Base-by-base conservation (phyloP, 53 echinoderm and acorn worm species). In the Apostichopus leukothele region DNA sequence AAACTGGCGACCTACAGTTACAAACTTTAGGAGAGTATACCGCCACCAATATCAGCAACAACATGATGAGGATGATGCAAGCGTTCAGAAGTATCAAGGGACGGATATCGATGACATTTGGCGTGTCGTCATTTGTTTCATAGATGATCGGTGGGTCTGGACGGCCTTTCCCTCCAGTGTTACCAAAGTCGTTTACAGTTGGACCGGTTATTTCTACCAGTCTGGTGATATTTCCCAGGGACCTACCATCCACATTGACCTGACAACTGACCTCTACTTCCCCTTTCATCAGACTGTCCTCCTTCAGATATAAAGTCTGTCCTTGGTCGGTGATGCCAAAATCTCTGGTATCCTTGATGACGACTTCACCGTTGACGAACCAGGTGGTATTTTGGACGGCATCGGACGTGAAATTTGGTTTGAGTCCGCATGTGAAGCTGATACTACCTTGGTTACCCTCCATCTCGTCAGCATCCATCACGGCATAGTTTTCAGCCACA, bases 21-120 rank as follows among this genome's bases (percentile, higher is more conserved):
- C 96, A 96, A 14, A 90, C 89, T 61, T 76, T 89, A 6, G 96
- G 96, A 5, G 89, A 90, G 19, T 90, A 96, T 52, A 96, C 90
- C 0, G 93, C 94, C 13, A 94, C 88, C n/a, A 92, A 90, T 26
- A 96, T 96, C 89, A 96, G 89, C 22, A 93, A 88, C 5, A 92
- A 76, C 77, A 96, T 86, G 19, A 92, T 89, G 66, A 96, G 77
- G 10, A 94, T 51, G 1, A 92, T 93, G 60, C 94, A 93, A 4
- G 92, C 79, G 18, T 90, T 81, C 5, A 96, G 61, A 23, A 92
- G 86, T 67, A 93, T 83, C 60, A 93, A 87, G 4, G 93, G 93
- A 61, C 93, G 91, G 9, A 91, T 84, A 76, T 93, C 93, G 9
- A 93, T 88, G n/a, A 89, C 75, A 7, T 79, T 87, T 21, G 52